Percentiles rank a stretch among this genome's conserved stretches.
Evolutionary conservation across 2,888 invertebrate species (phyloP).

Genomic region (Drosophila robusta): DNA sequence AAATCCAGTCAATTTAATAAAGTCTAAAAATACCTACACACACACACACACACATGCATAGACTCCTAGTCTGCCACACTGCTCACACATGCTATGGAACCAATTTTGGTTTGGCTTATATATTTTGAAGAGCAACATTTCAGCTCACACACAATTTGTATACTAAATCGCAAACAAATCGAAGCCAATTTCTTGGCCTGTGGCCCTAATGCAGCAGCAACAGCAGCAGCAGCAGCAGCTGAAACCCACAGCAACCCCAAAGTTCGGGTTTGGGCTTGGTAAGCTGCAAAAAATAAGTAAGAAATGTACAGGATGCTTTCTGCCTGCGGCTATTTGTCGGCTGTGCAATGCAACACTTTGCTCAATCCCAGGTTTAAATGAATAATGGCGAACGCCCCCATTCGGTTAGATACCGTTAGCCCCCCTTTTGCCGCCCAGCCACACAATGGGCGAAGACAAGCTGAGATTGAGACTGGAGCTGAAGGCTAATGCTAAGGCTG

Average conservation of each 20-base stretch:
- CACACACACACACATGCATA: not conserved
- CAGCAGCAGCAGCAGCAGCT: constrained; percentile 11
- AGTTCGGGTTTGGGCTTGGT: not conserved
- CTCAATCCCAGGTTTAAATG: constrained; percentile 68
- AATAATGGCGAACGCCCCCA: constrained; percentile 61
- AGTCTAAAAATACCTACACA: constrained; percentile 41
- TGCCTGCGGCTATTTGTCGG: constrained; percentile 65
- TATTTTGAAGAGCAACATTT: constrained; percentile 42
- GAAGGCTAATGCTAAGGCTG: constrained; percentile 21
- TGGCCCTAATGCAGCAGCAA: constrained; percentile 6
- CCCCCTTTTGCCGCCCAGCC: not conserved
- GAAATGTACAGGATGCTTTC: constrained; percentile 21
- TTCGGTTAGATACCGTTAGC: constrained; percentile 16
- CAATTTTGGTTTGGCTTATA: constrained; percentile 60
- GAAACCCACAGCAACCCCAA: not conserved
- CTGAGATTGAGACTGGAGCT: constrained; percentile 4
- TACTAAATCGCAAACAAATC: constrained; percentile 74
- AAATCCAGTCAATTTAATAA: constrained; percentile 69
- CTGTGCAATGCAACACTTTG: constrained; percentile 65
- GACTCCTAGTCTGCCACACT: constrained; percentile 1
- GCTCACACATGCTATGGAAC: constrained; percentile 33
- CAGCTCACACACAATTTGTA: constrained; percentile 54
- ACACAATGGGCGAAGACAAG: constrained; percentile 17
- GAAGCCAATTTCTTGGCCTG: constrained; percentile 38
- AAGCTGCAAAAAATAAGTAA: constrained; percentile 15